These are phyloP conservation scores for Dipodomys ordii DNA, from an alignment of 2,113 vertebrate genomes.

Conservation along the genomic window DNA sequence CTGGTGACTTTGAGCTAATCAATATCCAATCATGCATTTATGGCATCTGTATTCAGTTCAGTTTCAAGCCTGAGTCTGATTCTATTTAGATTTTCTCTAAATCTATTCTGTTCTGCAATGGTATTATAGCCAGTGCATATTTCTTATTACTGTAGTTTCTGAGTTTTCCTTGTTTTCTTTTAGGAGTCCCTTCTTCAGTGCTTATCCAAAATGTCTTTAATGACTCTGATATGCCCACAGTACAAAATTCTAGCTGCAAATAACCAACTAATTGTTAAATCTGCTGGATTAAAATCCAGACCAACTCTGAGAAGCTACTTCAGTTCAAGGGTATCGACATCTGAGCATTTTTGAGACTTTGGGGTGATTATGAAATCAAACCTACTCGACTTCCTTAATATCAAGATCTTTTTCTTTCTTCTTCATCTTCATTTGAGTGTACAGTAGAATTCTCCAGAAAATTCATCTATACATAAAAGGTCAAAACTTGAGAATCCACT, in stretches of 20 bases:
- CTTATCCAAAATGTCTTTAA: background rate
- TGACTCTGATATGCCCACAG: background rate
- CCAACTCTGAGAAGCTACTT: background rate
- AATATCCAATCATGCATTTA: constrained; percentile 71
- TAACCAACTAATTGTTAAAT: background rate
- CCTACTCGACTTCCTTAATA: no score
- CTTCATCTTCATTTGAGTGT: no score
- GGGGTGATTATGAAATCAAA: background rate
- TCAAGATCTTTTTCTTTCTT: no score
- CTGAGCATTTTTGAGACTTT: background rate
- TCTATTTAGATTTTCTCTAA: constrained; percentile 68
- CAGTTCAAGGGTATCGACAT: background rate
- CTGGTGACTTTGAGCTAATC: constrained; percentile 72
- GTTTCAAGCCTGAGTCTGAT: constrained; percentile 39
- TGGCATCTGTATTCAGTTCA: constrained; percentile 67
- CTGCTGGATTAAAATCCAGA: background rate
- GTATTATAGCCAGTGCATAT: background rate
- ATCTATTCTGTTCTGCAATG: constrained; percentile 38
- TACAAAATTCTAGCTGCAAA: constrained; percentile 1
- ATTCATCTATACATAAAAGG: no score
- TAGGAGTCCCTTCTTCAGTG: background rate
- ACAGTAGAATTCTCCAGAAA: no score
- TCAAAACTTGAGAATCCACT: no score
- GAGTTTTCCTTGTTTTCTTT: constrained; percentile 40
- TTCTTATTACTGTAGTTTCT: constrained; percentile 54